Conservation (phyloP, 2,888 invertebrate species). For the Pandemis cinnamomeana region DNA sequence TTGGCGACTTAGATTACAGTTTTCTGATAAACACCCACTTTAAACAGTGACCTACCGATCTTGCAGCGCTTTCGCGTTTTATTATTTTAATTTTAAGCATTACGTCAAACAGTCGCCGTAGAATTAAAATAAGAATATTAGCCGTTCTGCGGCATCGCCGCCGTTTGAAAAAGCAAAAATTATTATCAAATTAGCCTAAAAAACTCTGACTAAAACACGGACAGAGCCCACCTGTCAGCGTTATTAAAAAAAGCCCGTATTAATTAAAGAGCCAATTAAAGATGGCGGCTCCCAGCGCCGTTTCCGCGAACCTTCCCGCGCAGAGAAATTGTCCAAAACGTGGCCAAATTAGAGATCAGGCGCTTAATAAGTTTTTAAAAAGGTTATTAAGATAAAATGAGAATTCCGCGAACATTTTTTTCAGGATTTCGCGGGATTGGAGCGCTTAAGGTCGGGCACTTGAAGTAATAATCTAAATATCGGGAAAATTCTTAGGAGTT, state of each 20-base stretch:
- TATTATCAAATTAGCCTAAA: constrained; percentile 10
- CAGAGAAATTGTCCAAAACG: constrained; percentile 26
- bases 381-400: constrained; percentile 13
- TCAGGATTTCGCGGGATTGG: background rate
- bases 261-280: constrained; percentile 18
- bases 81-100: no score
- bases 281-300: background rate
- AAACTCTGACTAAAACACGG: constrained; percentile 1
- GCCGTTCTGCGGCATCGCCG: background rate
- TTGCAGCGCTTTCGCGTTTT: no score
- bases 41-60: no score
- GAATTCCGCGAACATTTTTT: background rate
- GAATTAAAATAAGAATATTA: no score
- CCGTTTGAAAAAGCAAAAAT: constrained; percentile 4
- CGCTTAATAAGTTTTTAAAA: constrained; percentile 27
- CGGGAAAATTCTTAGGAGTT: background rate
- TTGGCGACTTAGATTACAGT: no score
- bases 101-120: no score
- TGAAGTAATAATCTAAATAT: constrained; percentile 7
- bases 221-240: background rate
- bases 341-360: constrained; percentile 29
- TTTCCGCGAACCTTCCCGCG: constrained; percentile 9
- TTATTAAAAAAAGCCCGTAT: background rate
- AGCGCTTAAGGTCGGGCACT: background rate
- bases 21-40: no score